Percentiles rank a stretch among this genome's conserved stretches.
Conservation (phyloP, 2,888 invertebrate genomes). For the Eilema sororculum region DNA sequence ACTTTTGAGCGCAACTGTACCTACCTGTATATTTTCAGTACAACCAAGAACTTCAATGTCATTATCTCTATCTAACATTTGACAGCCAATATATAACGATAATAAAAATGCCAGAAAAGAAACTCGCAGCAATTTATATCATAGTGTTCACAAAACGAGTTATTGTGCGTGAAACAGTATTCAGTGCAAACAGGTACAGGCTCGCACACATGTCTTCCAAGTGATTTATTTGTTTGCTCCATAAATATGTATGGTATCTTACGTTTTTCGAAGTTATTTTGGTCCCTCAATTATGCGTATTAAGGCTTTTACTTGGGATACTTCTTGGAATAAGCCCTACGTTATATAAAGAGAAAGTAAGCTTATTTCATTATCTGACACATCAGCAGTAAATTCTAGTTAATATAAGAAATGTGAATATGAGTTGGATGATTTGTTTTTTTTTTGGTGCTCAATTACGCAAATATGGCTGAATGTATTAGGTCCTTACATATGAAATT, state of each 20-base stretch:
- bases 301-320: conserved; percentile 10
- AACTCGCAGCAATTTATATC: conserved; percentile 21
- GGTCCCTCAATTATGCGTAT: conserved; percentile 20
- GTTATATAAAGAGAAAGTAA: neutral
- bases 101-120: conserved; percentile 34
- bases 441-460: neutral
- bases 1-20: neutral
- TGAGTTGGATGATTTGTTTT: neutral
- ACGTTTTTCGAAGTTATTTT: conserved; percentile 3
- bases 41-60: neutral
- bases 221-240: conserved; percentile 56
- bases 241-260: conserved; percentile 39
- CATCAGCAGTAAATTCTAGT: neutral
- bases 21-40: neutral
- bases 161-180: conserved; percentile 56
- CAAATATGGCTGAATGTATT: neutral
- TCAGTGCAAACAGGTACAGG: conserved; percentile 48
- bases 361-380: neutral
- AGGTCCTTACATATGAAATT: too few relatives aligned
- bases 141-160: conserved; percentile 46
- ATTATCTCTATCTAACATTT: conserved; percentile 10
- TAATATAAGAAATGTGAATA: neutral
- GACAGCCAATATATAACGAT: conserved; percentile 28
- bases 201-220: conserved; percentile 51
- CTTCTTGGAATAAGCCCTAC: neutral